Percentiles rank a stretch among this genome's conserved stretches.
phyloP scores from a whole-genome alignment of 1,140 invertebrate genomes.

The Leguminivora glycinivorella region DNA sequence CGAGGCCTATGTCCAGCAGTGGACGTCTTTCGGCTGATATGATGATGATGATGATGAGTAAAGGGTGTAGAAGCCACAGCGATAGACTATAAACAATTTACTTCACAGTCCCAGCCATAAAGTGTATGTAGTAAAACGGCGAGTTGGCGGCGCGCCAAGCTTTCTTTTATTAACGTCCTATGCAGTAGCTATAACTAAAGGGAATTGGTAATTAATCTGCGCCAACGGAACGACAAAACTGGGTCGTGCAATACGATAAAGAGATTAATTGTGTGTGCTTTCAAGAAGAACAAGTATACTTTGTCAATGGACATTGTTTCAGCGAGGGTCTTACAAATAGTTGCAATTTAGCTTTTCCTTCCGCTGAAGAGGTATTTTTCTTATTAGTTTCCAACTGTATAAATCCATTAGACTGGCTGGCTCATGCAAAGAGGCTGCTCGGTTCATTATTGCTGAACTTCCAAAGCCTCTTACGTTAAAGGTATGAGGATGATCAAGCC shows the following conservation, averaged over 20 bases:
- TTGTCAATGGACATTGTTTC: background rate
- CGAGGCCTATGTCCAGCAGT: no score
- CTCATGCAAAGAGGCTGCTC: background rate
- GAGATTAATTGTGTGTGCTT: conserved; percentile 29
- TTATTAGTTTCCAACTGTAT: conserved; percentile 4
- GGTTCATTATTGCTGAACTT: conserved; percentile 7
- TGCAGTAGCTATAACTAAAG: conserved; percentile 45
- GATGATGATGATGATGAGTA: no score
- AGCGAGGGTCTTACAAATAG: background rate
- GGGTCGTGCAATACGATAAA: conserved; percentile 42
- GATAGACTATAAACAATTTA: conserved; percentile 20
- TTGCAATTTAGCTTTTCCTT: background rate
- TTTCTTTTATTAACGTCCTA: conserved; percentile 47
- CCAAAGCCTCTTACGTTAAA: conserved; percentile 2
- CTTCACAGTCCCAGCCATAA: conserved; percentile 22
- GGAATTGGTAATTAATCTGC: conserved; percentile 54
- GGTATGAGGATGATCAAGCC: conserved; percentile 1
- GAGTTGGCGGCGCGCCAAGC: conserved; percentile 20
- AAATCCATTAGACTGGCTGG: background rate
- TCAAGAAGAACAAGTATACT: conserved; percentile 6
- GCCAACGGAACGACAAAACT: conserved; percentile 40
- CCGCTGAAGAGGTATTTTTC: background rate
- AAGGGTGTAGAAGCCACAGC: background rate
- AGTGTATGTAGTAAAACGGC: conserved; percentile 24
- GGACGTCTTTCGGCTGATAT: no score